Conservation (phyloP, 2,888 invertebrate genomes). For the Eustalomyia histrio region DNA sequence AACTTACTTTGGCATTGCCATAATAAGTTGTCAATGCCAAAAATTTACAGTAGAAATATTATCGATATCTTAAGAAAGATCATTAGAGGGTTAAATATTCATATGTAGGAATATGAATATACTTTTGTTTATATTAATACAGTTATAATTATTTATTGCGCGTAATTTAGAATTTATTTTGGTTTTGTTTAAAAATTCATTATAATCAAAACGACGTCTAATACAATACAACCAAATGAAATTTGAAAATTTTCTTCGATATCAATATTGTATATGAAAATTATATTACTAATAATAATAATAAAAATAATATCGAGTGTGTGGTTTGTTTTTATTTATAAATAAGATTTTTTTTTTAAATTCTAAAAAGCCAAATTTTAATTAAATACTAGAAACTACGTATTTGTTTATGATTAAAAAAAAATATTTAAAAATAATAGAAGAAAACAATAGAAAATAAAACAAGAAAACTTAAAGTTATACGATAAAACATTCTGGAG, state of each 20-base stretch:
- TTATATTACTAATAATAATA: neutral
- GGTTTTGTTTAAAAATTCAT: constrained; percentile 15
- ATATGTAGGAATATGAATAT: too few relatives aligned
- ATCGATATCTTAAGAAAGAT: too few relatives aligned
- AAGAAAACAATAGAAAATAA: constrained; percentile 9
- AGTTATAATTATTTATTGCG: constrained; percentile 16
- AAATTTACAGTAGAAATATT: too few relatives aligned
- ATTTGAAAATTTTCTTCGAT: neutral
- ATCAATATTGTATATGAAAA: neutral
- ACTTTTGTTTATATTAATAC: neutral
- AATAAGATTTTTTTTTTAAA: neutral
- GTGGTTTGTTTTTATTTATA: neutral
- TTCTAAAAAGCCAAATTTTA: neutral
- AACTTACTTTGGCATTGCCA: too few relatives aligned
- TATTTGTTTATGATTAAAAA: neutral
- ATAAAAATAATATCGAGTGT: constrained; percentile 14
- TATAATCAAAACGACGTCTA: neutral
- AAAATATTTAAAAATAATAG: neutral
- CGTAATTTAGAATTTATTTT: constrained; percentile 7
- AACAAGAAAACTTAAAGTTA: constrained; percentile 3
- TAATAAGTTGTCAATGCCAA: too few relatives aligned
- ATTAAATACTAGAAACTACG: neutral
- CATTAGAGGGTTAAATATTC: too few relatives aligned
- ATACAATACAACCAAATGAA: neutral
- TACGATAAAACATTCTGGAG: constrained; percentile 82